Evolutionary conservation across 2,797 vertebrate genomes (phyloP), one percentile per base, ranked within the genome.

Genomic region (Ctenochaetus hawaiiensis): DNA sequence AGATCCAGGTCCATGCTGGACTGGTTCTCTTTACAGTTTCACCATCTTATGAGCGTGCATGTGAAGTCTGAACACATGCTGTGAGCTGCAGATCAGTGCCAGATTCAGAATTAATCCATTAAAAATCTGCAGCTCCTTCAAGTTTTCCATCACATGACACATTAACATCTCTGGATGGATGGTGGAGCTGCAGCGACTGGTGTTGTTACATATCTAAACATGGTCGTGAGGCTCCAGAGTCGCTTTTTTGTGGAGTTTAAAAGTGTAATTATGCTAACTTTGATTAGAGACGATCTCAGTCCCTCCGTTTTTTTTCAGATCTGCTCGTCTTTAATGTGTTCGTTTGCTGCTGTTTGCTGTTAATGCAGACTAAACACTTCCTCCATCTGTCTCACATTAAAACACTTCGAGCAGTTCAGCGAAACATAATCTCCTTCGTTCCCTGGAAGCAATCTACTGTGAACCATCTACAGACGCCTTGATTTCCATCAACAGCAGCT

Each of bases 321-420:
- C 47, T 14, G 17, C 44, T 59, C 34, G n/a, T 66, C 10, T 45
- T 57, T 5, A 23, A 5, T 13, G 48, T 11, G 45, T 37, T 69
- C 2, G 47, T 58, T 49, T n/a, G 53, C 6, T 44, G 11, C 56
- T 57, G 53, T 43, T 49, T 10, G 48, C n/a, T 5, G 60, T 39
- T 56, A 20, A 47, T 23, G 41, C 57, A 48, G 60, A 75, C 48
- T 44, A 44, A 7, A 67, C 75, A 41, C 20, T 70, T 70, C 41
- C 45, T 47, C 75, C 75, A 61, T 83, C 81, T 83, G 78, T 34
- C 74, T 67, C 75, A 69, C 75, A 66, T 83, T 69, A 51, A 78
- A 66, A 56, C 60, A 45, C 64, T 23, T 18, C 1, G 1, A n/a
- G 43, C 70, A 26, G 45, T 26, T 54, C 20, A 8, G 43, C 26